These are phyloP conservation scores for Polymixis lichenea DNA, from an alignment of 2,888 invertebrate genomes.

Conservation along the genomic window DNA sequence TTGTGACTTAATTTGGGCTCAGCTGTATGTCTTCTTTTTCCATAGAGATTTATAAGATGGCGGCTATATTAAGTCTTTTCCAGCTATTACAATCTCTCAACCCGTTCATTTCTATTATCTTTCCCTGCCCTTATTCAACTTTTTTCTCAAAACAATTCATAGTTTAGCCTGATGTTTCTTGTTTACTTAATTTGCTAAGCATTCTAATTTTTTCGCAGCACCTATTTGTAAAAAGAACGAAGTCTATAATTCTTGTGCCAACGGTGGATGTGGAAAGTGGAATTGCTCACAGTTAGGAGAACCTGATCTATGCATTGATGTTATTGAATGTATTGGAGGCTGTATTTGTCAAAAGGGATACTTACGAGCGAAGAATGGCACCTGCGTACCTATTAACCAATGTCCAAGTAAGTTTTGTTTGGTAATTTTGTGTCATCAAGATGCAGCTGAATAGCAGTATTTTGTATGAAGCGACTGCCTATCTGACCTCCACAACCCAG, in stretches of 20 bases:
- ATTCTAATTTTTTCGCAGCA: conserved; percentile 41
- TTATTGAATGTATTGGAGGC: conserved; percentile 62
- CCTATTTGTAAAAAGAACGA: conserved; percentile 63
- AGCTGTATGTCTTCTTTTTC: too few relatives aligned
- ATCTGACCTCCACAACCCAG: too few relatives aligned
- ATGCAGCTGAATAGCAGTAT: too few relatives aligned
- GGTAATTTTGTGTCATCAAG: not conserved
- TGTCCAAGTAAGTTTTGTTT: conserved; percentile 68
- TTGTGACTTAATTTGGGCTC: too few relatives aligned
- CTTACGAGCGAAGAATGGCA: conserved; percentile 62
- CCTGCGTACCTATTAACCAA: conserved; percentile 67
- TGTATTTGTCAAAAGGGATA: conserved; percentile 68
- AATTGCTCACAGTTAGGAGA: conserved; percentile 67
- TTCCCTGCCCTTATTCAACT: not conserved
- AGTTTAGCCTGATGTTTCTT: not conserved
- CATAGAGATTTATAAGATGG: too few relatives aligned
- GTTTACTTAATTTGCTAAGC: too few relatives aligned
- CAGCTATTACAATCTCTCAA: not conserved
- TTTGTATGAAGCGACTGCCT: too few relatives aligned
- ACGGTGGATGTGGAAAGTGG: conserved; percentile 70
- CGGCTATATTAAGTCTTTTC: not conserved
- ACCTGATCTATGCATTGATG: conserved; percentile 66
- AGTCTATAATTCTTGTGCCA: conserved; percentile 64
- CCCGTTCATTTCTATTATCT: not conserved
- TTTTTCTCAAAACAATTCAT: not conserved